Percentiles rank a stretch among this genome's conserved stretches.
Evolutionary conservation across 2,888 invertebrate genomes (phyloP).

Genomic region (Cantharis flavilabris): DNA sequence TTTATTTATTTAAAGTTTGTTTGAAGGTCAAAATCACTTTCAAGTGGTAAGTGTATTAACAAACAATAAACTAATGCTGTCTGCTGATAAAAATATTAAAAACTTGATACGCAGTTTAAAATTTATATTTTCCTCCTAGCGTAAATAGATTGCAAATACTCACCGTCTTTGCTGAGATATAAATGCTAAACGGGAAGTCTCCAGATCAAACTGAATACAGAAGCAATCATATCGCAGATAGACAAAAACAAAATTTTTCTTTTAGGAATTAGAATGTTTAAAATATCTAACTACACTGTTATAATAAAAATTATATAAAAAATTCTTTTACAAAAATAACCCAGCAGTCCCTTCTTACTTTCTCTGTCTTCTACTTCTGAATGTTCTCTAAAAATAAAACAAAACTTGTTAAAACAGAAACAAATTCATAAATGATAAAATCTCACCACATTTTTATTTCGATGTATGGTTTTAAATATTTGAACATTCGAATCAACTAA

Average conservation of each 20-base stretch:
- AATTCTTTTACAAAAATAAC: not conserved
- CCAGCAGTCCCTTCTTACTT: conserved; percentile 51
- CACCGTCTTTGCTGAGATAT: too few relatives aligned
- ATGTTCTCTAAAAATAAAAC: conserved; percentile 43
- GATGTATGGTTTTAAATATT: conserved; percentile 81
- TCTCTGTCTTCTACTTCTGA: conserved; percentile 53
- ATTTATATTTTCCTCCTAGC: not conserved
- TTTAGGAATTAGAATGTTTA: not conserved
- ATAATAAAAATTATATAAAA: not conserved
- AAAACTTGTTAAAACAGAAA: not conserved
- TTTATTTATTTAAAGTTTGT: not conserved
- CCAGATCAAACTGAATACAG: too few relatives aligned
- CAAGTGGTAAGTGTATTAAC: not conserved
- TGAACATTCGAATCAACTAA: conserved; percentile 97
- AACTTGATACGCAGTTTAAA: not conserved
- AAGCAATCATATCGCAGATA: too few relatives aligned
- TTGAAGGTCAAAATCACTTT: not conserved
- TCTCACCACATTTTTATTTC: conserved; percentile 70
- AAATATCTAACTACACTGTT: not conserved
- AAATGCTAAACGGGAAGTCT: too few relatives aligned
- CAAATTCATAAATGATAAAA: not conserved
- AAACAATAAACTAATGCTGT: not conserved
- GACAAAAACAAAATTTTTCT: too few relatives aligned
- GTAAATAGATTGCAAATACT: too few relatives aligned
- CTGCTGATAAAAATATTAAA: not conserved